Evolutionary conservation across 2,113 vertebrate species (phyloP).

Genomic region (Pan paniscus): DNA sequence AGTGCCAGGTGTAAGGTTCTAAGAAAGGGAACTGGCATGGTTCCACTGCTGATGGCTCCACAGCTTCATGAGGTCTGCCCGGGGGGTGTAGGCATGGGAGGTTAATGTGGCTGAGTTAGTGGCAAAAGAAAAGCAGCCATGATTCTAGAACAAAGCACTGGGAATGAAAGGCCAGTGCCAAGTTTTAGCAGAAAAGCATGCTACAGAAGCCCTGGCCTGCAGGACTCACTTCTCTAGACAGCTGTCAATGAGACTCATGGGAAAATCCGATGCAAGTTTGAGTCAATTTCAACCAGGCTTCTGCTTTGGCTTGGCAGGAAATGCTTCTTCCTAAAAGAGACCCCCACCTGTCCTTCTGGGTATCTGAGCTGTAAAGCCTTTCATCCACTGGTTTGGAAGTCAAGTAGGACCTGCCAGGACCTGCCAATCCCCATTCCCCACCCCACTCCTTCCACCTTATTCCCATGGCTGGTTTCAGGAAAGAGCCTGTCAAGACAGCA

Average conservation of each 20-base stretch:
- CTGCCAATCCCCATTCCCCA: not conserved
- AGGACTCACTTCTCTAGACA: not conserved
- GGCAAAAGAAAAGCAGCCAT: not conserved
- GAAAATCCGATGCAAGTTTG: not conserved
- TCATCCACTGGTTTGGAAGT: not conserved
- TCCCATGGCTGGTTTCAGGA: not conserved
- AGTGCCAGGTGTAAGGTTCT: not conserved
- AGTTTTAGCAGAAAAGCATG: not conserved
- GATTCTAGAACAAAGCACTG: not conserved
- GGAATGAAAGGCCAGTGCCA: no score
- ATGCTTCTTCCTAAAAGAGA: not conserved
- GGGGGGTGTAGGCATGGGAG: not conserved
- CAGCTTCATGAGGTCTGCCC: not conserved
- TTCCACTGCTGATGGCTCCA: not conserved
- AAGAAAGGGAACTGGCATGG: not conserved
- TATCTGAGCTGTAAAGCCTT: not conserved
- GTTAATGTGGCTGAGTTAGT: not conserved
- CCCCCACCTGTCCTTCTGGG: not conserved
- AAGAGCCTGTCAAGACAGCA: not conserved
- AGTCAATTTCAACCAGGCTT: not conserved
- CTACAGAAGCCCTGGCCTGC: rapidly evolving
- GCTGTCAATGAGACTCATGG: not conserved
- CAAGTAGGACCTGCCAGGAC: not conserved
- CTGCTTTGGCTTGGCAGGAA: not conserved
- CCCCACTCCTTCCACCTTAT: no score